Percentiles rank a stretch among this genome's conserved stretches.
phyloP scores from a whole-genome alignment of 2,113 vertebrate species.

The Etheostoma spectabile region DNA sequence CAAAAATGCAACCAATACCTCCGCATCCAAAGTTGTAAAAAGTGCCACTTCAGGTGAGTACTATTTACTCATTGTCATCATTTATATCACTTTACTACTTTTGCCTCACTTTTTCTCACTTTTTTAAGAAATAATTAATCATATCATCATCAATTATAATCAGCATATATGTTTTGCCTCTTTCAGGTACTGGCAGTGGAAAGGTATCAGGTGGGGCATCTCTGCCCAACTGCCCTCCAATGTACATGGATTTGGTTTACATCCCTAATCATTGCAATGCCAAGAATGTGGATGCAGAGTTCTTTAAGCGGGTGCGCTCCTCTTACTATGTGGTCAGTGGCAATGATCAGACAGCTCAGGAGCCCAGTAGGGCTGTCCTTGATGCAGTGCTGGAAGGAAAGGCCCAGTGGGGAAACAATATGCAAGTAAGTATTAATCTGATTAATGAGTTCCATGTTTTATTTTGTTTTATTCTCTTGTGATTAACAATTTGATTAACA shows the following conservation, averaged over 20 bases:
- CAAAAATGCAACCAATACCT: slow-evolving; percentile 95
- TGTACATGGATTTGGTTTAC: slow-evolving; percentile 97
- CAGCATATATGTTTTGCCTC: not conserved
- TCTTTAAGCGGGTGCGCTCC: slow-evolving; percentile 95
- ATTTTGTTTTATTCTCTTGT: too few relatives aligned
- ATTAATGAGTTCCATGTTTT: not conserved
- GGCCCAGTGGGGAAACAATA: slow-evolving; percentile 93
- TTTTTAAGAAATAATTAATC: not conserved
- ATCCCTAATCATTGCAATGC: slow-evolving; percentile 98
- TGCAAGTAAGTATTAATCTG: slow-evolving; percentile 87
- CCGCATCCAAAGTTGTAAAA: slow-evolving; percentile 91
- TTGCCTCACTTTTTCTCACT: not conserved
- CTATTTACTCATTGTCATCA: not conserved
- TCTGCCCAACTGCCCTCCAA: slow-evolving; percentile 90
- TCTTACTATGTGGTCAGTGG: slow-evolving; percentile 98
- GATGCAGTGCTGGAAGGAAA: slow-evolving; percentile 96
- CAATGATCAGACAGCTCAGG: slow-evolving; percentile 91
- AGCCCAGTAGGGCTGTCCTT: slow-evolving; percentile 93
- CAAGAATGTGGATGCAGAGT: slow-evolving; percentile 95
- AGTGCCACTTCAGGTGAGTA: slow-evolving; percentile 87
- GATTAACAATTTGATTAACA: too few relatives aligned
- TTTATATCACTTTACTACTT: not conserved
- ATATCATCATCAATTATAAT: too few relatives aligned
- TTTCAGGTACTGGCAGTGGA: slow-evolving; percentile 85
- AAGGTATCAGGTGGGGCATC: slow-evolving; percentile 85